Evolutionary conservation across 1,140 invertebrate genomes (phyloP), one percentile per base, ranked within the genome.

Genomic region (Microplitis demolitor): DNA sequence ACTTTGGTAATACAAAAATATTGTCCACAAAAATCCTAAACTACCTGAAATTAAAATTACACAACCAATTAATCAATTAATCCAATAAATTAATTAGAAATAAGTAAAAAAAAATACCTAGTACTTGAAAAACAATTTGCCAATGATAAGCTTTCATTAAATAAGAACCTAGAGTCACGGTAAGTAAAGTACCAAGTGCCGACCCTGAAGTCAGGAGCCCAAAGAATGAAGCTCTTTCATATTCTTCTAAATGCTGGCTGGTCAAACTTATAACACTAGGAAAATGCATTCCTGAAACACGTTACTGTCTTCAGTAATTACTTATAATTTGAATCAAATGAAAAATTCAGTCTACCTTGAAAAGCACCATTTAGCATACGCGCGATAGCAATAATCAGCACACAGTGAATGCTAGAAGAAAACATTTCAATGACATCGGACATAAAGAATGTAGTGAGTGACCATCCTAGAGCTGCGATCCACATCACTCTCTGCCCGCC

Each of bases 261-360:
- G 92, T 91, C 13, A 94, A 82, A 78, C 91, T 92, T 50, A 92
- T 92, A 87, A 94, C 89, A 78, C 91, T 91, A 51, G 93, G 92
- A 85, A 92, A 93, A 83, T 93, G 92, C 83, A 92, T 90, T 88
- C 91, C 86, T 88, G 72, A 24, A 81, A 37, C 56, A 67, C 4
- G 70, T 66, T 62, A 53, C 54, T n/a, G 39, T 33, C n/a, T 54
- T 16, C 33, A 56, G 5, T 45, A 45, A 9, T 45, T 45, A 1
- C 4, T 45, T 8, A 45, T 8, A 45, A 45, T 45, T 45, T 9
- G 11, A 45, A 45, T 9, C 6, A 6, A 0, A 45, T 9, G 5
- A 6, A 45, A 45, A 9, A 8, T 45, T 45, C 11, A 3, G 39
- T 45, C 6, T 84, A 83, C 89, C 93, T 88, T 94, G 93, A 78